Percentiles rank a stretch among this genome's conserved stretches.
These are phyloP conservation scores for Folsomia manolachei DNA, from an alignment of 2,888 invertebrate species.

Conservation along the genomic window DNA sequence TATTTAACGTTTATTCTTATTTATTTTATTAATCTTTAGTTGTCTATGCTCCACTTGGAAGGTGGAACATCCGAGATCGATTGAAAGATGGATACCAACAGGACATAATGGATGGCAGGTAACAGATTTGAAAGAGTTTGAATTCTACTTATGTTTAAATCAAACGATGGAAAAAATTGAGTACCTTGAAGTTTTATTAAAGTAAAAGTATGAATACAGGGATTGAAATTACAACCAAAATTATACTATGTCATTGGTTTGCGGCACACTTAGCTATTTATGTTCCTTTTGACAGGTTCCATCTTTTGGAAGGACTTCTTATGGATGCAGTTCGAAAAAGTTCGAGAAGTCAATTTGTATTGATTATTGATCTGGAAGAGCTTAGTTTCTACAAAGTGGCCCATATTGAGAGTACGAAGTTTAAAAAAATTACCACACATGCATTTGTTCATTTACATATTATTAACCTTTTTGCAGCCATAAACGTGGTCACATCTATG, in stretches of 20 bases:
- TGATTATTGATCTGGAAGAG: constrained; percentile 3
- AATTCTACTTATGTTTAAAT: no score
- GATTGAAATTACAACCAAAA: no score
- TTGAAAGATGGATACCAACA: constrained; percentile 1
- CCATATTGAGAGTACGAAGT: constrained; percentile 1
- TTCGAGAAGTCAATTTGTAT: neutral
- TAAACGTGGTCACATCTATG: neutral
- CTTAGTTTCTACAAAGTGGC: neutral
- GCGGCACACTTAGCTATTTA: no score
- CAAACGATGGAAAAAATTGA: no score
- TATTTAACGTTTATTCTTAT: neutral
- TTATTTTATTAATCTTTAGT: neutral
- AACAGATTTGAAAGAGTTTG: no score
- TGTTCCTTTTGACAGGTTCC: no score
- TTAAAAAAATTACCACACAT: neutral
- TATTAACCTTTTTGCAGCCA: constrained; percentile 2
- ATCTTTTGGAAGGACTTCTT: neutral
- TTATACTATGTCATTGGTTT: no score
- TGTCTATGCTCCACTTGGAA: constrained; percentile 1
- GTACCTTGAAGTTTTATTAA: no score
- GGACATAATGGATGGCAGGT: neutral
- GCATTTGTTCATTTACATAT: neutral
- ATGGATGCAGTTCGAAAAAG: neutral
- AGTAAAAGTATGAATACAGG: no score
- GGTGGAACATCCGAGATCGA: constrained; percentile 11